Percentiles rank a stretch among this genome's conserved stretches.
Evolutionary conservation across 64 coral and sea anemone species (phyloP).

Genomic region (Porites australiensis): DNA sequence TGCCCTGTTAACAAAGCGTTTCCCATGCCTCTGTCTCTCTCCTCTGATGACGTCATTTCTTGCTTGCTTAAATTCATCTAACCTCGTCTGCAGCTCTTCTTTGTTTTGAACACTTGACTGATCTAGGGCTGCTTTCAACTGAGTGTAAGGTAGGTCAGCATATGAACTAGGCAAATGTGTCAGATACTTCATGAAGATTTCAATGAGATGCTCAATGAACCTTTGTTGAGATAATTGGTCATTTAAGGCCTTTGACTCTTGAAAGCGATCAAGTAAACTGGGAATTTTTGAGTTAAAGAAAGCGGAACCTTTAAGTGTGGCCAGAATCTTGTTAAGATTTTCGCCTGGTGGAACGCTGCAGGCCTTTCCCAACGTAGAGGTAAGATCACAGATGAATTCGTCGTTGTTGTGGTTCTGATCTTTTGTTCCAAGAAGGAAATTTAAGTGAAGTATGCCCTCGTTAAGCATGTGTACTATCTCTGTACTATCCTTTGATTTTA

Average conservation of each 20-base stretch:
- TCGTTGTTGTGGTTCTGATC: constrained; percentile 1
- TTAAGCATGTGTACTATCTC: neutral
- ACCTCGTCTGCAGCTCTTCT: neutral
- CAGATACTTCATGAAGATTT: constrained; percentile 56
- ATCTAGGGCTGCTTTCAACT: constrained; percentile 46
- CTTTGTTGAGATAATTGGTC: neutral
- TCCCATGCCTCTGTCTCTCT: constrained; percentile 51
- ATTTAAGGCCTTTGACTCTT: neutral
- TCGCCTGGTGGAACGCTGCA: neutral
- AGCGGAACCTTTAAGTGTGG: constrained; percentile 10
- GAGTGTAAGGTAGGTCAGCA: constrained; percentile 66
- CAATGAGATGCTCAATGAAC: constrained; percentile 30
- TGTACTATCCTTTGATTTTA: neutral
- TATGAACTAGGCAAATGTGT: constrained; percentile 74
- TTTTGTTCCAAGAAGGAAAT: neutral
- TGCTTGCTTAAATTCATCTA: constrained; percentile 43
- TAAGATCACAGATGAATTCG: constrained; percentile 22
- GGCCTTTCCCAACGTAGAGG: neutral
- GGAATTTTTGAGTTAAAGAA: constrained; percentile 34
- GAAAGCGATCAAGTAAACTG: constrained; percentile 3
- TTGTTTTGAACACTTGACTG: constrained; percentile 39
- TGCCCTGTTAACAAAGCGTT: neutral
- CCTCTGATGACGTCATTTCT: constrained; percentile 69
- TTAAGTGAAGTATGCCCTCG: neutral
- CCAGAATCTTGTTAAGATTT: constrained; percentile 2